A percentile compares a stretch with the other conserved stretches of the same genome.
Conservation (phyloP, 2,113 vertebrate species). For the Cercopithecus mona region DNA sequence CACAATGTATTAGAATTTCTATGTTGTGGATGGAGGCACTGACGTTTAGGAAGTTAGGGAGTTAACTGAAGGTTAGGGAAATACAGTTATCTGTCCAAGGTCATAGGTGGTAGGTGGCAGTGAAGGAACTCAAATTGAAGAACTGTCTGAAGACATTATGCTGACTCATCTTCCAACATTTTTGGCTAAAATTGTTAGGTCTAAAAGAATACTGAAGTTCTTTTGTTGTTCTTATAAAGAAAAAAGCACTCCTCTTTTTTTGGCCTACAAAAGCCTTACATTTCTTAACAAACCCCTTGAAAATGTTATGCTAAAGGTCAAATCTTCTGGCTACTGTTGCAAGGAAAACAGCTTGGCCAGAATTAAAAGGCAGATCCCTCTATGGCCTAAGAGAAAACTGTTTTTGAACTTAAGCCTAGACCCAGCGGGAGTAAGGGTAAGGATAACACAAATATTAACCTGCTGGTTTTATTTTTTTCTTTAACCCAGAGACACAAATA, state of each 20-base stretch:
- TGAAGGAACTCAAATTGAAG: constrained; percentile 26
- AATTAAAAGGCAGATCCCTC: constrained; percentile 16
- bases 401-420: constrained; percentile 49
- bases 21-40: neutral
- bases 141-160: neutral
- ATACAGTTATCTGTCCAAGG: neutral
- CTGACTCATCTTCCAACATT: constrained; percentile 42
- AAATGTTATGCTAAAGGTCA: constrained; percentile 23
- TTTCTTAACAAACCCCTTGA: neutral
- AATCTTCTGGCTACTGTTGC: neutral
- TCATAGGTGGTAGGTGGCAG: neutral
- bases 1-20: neutral
- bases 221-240: neutral
- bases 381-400: constrained; percentile 12
- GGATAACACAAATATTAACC: constrained; percentile 19
- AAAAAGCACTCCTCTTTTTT: neutral
- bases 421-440: constrained; percentile 25
- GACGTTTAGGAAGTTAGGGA: neutral
- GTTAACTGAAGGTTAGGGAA: neutral
- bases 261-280: neutral
- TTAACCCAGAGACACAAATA: constrained; percentile 35
- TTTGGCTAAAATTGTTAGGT: neutral
- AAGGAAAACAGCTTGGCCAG: neutral
- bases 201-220: neutral
- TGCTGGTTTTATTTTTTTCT: constrained; percentile 40